Conservation (phyloP, 2,888 invertebrate genomes). For the Perizoma affinitatum region DNA sequence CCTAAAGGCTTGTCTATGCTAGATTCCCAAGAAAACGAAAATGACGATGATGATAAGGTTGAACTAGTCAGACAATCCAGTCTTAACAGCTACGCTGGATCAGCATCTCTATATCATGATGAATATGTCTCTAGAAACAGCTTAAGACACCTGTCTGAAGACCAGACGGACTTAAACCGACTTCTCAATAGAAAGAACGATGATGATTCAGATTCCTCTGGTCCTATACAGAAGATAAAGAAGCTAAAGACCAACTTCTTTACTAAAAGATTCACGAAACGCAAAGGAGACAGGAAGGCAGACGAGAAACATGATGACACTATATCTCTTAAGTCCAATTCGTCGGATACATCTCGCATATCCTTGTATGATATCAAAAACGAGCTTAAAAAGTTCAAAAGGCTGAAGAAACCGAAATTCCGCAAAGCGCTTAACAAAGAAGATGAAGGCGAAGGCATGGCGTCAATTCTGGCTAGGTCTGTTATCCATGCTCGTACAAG, state of each 20-base stretch:
- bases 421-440: constrained; percentile 63
- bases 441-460: constrained; percentile 85
- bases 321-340: constrained; percentile 78
- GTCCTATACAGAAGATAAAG: constrained; percentile 81
- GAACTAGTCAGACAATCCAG: constrained; percentile 59
- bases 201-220: constrained; percentile 72
- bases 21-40: constrained; percentile 65
- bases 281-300: constrained; percentile 71
- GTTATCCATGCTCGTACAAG: constrained; percentile 85
- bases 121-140: constrained; percentile 66
- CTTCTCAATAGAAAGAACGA: constrained; percentile 83
- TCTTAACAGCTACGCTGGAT: constrained; percentile 64
- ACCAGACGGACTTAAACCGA: constrained; percentile 71
- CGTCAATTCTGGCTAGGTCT: constrained; percentile 86
- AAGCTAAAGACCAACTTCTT: constrained; percentile 86
- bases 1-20: constrained; percentile 67
- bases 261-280: constrained; percentile 84
- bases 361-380: constrained; percentile 72
- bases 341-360: constrained; percentile 76
- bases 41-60: constrained; percentile 70
- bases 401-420: constrained; percentile 71
- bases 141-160: constrained; percentile 69
- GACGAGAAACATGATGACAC: constrained; percentile 69
- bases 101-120: constrained; percentile 69
- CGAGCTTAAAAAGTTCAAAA: constrained; percentile 71